These are phyloP conservation scores for Heterotilapia buettikoferi DNA, from an alignment of 2,113 vertebrate species.

Conservation along the genomic window DNA sequence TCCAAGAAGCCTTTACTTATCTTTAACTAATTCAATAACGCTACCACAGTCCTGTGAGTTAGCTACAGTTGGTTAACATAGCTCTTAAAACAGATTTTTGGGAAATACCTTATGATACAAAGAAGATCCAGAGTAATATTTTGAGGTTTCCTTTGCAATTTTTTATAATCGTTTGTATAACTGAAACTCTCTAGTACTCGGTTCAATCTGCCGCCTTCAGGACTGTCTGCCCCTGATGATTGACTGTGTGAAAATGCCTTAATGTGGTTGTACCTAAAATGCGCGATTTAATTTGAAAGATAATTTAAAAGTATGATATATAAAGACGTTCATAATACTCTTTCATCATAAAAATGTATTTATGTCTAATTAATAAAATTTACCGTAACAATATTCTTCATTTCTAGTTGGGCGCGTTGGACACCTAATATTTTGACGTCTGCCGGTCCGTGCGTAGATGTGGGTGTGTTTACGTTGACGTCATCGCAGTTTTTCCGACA, in stretches of 20 bases:
- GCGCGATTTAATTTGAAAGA: fast-evolving
- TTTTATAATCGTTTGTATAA: not conserved
- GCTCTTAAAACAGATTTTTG: not conserved
- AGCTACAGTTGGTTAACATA: not conserved
- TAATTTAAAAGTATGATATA: fast-evolving
- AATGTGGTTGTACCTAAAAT: not conserved
- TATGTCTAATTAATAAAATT: not conserved
- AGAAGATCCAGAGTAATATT: not conserved
- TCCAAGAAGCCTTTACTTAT: not conserved
- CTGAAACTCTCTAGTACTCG: not conserved
- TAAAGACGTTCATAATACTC: fast-evolving
- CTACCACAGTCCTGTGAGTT: not conserved
- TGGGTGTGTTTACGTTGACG: slow-evolving; percentile 57
- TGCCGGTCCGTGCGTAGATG: slow-evolving; percentile 19
- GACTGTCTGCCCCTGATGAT: not conserved
- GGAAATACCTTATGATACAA: not conserved
- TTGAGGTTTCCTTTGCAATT: not conserved
- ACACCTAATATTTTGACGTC: slow-evolving; percentile 29
- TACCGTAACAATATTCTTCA: not conserved
- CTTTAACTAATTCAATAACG: not conserved
- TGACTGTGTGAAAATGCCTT: not conserved
- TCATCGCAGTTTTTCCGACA: slow-evolving; percentile 30
- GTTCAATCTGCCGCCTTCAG: slow-evolving; percentile 40
- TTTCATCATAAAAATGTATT: not conserved
- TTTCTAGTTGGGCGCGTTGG: slow-evolving; percentile 1